Conservation (phyloP, 2,888 invertebrate species). For the Drosophila mettleri region DNA sequence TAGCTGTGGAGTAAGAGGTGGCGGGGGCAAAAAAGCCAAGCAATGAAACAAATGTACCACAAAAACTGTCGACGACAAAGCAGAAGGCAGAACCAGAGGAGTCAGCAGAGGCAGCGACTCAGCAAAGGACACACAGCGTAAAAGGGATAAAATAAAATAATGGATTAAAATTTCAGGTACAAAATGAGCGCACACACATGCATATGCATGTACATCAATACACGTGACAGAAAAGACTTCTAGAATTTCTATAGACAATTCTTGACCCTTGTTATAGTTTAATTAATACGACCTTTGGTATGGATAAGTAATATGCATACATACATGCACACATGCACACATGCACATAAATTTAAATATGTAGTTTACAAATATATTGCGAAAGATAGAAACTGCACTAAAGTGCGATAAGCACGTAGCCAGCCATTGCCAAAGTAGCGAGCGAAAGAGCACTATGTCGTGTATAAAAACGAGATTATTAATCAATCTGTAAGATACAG, state of each 20-base stretch:
- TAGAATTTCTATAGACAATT: constrained; percentile 19
- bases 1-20: constrained; percentile 8
- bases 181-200: constrained; percentile 40
- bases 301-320: constrained; percentile 36
- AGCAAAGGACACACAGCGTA: constrained; percentile 64
- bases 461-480: constrained; percentile 77
- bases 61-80: constrained; percentile 77
- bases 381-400: constrained; percentile 69
- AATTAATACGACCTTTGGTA: constrained; percentile 69
- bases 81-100: constrained; percentile 50
- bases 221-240: constrained; percentile 12
- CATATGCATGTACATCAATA: constrained; percentile 8
- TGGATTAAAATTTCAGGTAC: constrained; percentile 75
- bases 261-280: constrained; percentile 50
- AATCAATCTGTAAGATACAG: constrained; percentile 78
- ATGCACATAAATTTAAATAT: not conserved
- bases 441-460: constrained; percentile 30
- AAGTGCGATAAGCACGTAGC: constrained; percentile 77
- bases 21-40: constrained; percentile 65
- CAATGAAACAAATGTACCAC: constrained; percentile 79
- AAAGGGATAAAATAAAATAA: constrained; percentile 77
- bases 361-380: constrained; percentile 12
- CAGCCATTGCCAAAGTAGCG: constrained; percentile 28
- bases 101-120: constrained; percentile 39
- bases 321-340: constrained; percentile 3